Base-by-base conservation (phyloP, 2,113 vertebrate genomes). In the Coptodon rendalli region DNA sequence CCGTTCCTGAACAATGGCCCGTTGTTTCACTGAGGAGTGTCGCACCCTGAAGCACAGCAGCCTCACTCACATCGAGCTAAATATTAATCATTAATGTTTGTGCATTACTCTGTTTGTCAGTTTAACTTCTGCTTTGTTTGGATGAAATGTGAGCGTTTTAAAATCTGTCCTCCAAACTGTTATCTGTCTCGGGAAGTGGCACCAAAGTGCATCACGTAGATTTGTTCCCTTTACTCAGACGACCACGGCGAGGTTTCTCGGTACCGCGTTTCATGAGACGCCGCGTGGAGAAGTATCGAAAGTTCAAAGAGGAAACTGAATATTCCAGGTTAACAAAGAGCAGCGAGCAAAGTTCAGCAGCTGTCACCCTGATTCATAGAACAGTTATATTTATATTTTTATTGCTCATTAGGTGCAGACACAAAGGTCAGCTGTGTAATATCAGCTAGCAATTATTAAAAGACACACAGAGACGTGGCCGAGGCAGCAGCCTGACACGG, bases 401-500 rank as follows among this genome's bases (percentile, higher is more conserved):
- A 22, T 68, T 43, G 43, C 1, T 50, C 71, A 1, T 48, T 48
- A 50, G n/a, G 0, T 45, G 13, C 40, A 73, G 14, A 48, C 43
- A 48, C 24, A 29, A 13, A n/a, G 43, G 4, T 45, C 40, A 76
- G 14, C 5, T 73, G 68, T 3, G 3, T 48, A 7, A 11, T 45
- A 7, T 76, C 14, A 71, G 38, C 38, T 0, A 48, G 4, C 0
- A 1, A 48, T 48, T 48, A 76, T 73, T 45, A 27, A 45, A 73
- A 45, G 0, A 45, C 40, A 0, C 66, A 45, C 1, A 2, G 66
- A 27, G 40, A 73, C 4, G 22, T 45, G 38, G 66, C 8, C 14
- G 31, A 36, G 59, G 59, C 59, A 0, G 57, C 27, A 0, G 57
- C 27, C 53, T 61, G 8, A 61, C 27, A 17, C 29, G 10, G 2